Percentiles rank a stretch among this genome's conserved stretches.
These are phyloP conservation scores for roundworm (Caenorhabditis elegans) DNA, from an alignment of 1,140 invertebrate genomes.

Conservation along the genomic window DNA sequence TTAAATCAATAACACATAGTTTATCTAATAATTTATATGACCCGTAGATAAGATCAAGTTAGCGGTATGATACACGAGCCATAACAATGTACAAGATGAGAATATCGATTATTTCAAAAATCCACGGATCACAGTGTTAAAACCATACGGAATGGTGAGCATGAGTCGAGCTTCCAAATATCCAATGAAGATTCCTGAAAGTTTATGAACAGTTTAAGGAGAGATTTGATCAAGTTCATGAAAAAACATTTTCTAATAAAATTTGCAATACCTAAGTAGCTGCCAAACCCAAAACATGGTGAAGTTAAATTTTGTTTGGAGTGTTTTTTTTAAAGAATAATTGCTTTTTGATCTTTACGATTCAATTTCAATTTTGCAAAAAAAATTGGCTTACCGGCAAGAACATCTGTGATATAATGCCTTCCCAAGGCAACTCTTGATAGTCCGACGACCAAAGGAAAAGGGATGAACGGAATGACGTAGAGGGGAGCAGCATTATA, in stretches of 20 bases:
- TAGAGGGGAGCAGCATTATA: conserved; percentile 45
- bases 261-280: no score
- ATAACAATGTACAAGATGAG: background rate
- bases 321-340: background rate
- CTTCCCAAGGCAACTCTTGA: conserved; percentile 80
- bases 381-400: conserved; percentile 75
- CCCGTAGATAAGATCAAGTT: background rate
- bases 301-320: background rate
- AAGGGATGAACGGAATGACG: conserved; percentile 67
- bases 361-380: no score
- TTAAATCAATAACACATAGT: no score
- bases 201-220: no score
- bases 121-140: background rate
- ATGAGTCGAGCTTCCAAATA: background rate
- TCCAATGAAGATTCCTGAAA: conserved; percentile 21
- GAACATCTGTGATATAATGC: conserved; percentile 84
- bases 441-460: conserved; percentile 75
- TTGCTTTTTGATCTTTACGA: no score
- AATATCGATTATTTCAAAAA: background rate
- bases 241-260: no score
- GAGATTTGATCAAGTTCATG: no score
- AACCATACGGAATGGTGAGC: background rate
- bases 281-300: no score
- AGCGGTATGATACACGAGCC: background rate
- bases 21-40: background rate